Base-by-base conservation (phyloP, 1,140 invertebrate genomes). In the Papilio machaon region DNA sequence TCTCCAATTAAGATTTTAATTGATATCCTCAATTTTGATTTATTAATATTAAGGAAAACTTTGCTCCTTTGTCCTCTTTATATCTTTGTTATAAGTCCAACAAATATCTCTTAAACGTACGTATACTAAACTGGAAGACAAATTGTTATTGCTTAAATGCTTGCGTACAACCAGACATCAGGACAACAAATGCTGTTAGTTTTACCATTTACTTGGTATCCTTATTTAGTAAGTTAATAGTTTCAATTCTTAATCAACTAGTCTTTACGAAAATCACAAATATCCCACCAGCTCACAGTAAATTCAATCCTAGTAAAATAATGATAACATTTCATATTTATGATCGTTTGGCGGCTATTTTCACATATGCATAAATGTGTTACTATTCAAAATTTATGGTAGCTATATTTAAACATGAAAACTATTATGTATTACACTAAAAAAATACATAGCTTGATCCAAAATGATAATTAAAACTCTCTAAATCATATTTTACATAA, bases 111-210 rank as follows among this genome's bases (percentile, higher is more conserved):
- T 64, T 64, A 64, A 11, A 64, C 2, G 60, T 19, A 23, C 23
- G 0, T 60, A n/a, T 60, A 60, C 8, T 19, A n/a, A 60, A 10
- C 9, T 60, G 19, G 17, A 70, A 35, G 8, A 58, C 54, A n/a
- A 19, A 58, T 52, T 43, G 49, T 58, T 58, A n/a, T 30, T 17
- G 17, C 7, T 43, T 58, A n/a, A n/a, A 58, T 7, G 30, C 23
- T 15, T 67, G 7, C 7, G 23, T 10, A 67, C 30, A 81, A 78
- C 79, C 82, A 83, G 79, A 81, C 80, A 85, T 49, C 80, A 82
- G 82, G 81, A 83, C 82, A 82, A 81, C 47, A 17, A 17, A 78
- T 64, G 74, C 58, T 70, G 82, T 60, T 80, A 81, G 75, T 49
- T 74, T 60, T 79, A 83, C 38, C 64, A 76, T 83, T 75, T 80